These are phyloP conservation scores for Drosophila watanabei DNA, from an alignment of 1,140 invertebrate genomes.

Conservation along the genomic window DNA sequence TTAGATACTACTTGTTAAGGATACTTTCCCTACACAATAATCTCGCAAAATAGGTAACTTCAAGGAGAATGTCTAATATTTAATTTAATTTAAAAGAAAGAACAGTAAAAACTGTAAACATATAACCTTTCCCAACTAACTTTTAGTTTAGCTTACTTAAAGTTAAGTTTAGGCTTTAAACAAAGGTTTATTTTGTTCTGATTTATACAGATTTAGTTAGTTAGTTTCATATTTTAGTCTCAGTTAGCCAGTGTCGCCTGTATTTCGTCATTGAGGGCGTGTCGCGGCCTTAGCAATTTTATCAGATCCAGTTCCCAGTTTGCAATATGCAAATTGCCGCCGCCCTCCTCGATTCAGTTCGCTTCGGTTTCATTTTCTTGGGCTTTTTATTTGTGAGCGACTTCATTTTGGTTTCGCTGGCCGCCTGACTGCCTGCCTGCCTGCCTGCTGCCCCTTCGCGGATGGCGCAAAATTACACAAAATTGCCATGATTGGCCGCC, in stretches of 20 bases:
- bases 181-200: background rate
- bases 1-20: background rate
- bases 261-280: conserved; percentile 46
- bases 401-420: conserved; percentile 70
- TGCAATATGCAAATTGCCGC: conserved; percentile 75
- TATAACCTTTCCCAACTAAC: too few species aligned
- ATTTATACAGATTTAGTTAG: background rate
- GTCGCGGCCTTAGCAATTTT: conserved; percentile 66
- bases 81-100: background rate
- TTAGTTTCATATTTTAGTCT: too few species aligned
- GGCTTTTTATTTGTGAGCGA: conserved; percentile 67
- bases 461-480: conserved; percentile 82
- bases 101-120: background rate
- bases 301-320: conserved; percentile 63
- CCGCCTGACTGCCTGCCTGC: background rate
- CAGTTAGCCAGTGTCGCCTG: conserved; percentile 1
- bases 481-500: conserved; percentile 80
- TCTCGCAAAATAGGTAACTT: background rate
- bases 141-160: too few species aligned
- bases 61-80: too few species aligned
- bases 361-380: conserved; percentile 39
- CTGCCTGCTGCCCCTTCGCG: conserved; percentile 12
- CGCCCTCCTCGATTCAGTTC: conserved; percentile 28
- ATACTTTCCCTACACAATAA: background rate
- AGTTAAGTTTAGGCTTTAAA: too few species aligned